Evolutionary conservation across 1,140 invertebrate species (phyloP), one percentile per base, ranked within the genome.

Genomic region (Drosophila bocki): DNA sequence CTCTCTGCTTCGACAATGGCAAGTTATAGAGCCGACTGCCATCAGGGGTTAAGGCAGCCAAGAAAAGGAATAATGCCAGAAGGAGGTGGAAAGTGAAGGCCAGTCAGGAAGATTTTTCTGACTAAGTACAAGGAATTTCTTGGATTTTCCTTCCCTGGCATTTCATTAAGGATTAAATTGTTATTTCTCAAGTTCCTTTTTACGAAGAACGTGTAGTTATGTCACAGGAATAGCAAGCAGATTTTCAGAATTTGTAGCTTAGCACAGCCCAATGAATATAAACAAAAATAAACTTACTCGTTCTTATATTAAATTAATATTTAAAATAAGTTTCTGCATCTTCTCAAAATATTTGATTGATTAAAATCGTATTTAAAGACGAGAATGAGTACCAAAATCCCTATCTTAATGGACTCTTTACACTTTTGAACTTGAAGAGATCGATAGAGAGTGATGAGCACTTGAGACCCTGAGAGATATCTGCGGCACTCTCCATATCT

Each of bases 381-480:
- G 1, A 15, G 3, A 41, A 35, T 2, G 56, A 39, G 13, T 32
- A 26, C 17, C n/a, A n/a, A n/a, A n/a, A n/a, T n/a, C n/a, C n/a
- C 47, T 70, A 70, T 72, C 69, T 26, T 29, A 70, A 70, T 70
- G 53, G 65, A 70, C 19, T 37, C 53, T 51, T 71, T 37, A 51
- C 69, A 71, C 69, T 71, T 37, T 39, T 71, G n/a, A 71, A 29
- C 53, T 59, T 44, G 13, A 22, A 22, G 61, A 42, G 54, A 53
- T 63, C 42, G 22, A 33, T 63, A 17, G 29, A 15, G 35, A 48
- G 33, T 12, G 26, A 22, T 58, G 51, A 71, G 22, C 67, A 50
- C 68, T 75, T 50, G 32, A 51, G 39, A 53, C 67, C 15, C 37
- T 15, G 3, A n/a, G 33, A 17, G 47, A 37, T 76, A 42, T 44